These are phyloP conservation scores for Holothuria scabra DNA, from an alignment of 53 echinoderm and acorn worm species.

Conservation along the genomic window DNA sequence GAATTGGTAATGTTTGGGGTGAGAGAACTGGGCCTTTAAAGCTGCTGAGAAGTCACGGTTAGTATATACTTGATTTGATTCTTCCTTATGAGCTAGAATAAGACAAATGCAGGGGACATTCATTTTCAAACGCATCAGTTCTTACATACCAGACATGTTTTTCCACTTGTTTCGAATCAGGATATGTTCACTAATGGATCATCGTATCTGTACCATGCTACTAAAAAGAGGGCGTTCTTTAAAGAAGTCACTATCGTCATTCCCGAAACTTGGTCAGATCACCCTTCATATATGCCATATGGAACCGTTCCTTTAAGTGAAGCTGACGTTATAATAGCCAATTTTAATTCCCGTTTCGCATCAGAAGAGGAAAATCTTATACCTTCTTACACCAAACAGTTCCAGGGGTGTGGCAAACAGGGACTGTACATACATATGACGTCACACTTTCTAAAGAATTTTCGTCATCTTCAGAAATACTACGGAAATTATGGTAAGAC, in stretches of 20 bases:
- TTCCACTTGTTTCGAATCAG: constrained; percentile 1
- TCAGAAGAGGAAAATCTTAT: constrained; percentile 9
- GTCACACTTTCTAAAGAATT: constrained; percentile 41
- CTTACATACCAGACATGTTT: no score
- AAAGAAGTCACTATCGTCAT: constrained; percentile 64
- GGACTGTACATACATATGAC: constrained; percentile 62
- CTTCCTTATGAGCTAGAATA: no score
- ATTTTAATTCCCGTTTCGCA: constrained; percentile 64
- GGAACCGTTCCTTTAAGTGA: constrained; percentile 58
- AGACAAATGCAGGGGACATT: no score
- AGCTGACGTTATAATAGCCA: constrained; percentile 72
- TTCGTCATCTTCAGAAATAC: not conserved
- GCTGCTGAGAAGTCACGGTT: no score
- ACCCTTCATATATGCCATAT: constrained; percentile 48
- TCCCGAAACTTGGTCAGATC: constrained; percentile 55
- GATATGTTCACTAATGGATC: constrained; percentile 68
- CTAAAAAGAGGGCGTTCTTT: constrained; percentile 13
- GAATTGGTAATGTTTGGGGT: no score
- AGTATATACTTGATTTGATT: no score
- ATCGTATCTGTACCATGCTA: constrained; percentile 62
- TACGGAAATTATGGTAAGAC: constrained; percentile 1
- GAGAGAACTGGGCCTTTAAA: no score
- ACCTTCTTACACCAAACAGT: constrained; percentile 65
- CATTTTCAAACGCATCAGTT: no score
- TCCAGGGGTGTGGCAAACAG: constrained; percentile 63